A percentile compares a stretch with the other conserved stretches of the same genome.
Conservation (phyloP, 1,140 invertebrate species). For the Idris sp. region DNA sequence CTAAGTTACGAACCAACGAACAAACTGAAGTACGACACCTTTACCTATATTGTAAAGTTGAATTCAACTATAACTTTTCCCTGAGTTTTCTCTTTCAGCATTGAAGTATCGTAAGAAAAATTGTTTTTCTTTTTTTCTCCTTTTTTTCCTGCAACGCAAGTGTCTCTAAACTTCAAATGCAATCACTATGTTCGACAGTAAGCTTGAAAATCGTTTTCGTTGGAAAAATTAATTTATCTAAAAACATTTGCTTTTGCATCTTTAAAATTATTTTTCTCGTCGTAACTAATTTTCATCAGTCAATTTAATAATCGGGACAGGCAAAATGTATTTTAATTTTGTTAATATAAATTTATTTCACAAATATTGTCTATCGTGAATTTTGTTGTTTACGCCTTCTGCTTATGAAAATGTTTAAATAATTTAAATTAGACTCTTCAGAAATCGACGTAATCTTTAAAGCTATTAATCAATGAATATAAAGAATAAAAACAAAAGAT, state of each 20-base stretch:
- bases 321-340: too few relatives aligned
- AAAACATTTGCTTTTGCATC: too few relatives aligned
- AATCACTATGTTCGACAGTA: slow-evolving; percentile 41
- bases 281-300: too few relatives aligned
- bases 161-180: slow-evolving; percentile 37
- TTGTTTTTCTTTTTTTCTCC: slow-evolving; percentile 29
- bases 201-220: slow-evolving; percentile 10
- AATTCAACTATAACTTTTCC: slow-evolving; percentile 62
- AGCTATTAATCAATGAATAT: slow-evolving; percentile 50
- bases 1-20: slow-evolving; percentile 43
- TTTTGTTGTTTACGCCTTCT: slow-evolving; percentile 7
- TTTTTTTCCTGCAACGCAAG: slow-evolving; percentile 7
- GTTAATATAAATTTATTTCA: neutral
- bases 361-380: neutral
- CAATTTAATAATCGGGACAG: too few relatives aligned
- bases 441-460: slow-evolving; percentile 52
- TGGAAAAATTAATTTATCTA: slow-evolving; percentile 3
- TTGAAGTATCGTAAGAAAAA: slow-evolving; percentile 46
- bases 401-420: slow-evolving; percentile 32
- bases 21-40: slow-evolving; percentile 58
- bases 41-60: slow-evolving; percentile 59
- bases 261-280: too few relatives aligned
- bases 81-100: slow-evolving; percentile 44
- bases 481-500: slow-evolving; percentile 58
- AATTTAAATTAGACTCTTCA: slow-evolving; percentile 33